Base-by-base conservation (phyloP, 2,888 invertebrate species). In the Volucella bombylans region DNA sequence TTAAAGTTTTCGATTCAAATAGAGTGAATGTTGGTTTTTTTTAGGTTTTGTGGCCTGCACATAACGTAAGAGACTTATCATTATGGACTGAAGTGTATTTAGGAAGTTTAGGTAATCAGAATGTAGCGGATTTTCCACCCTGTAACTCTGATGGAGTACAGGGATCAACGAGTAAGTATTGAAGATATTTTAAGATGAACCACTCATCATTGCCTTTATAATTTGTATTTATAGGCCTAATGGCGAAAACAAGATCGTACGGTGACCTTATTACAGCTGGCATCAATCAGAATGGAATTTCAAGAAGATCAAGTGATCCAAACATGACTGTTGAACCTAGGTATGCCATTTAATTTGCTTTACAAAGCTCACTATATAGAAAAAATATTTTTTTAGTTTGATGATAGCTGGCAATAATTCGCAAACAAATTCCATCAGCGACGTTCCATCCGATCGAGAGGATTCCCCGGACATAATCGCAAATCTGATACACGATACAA, bases 61-160 rank as follows among this genome's bases (percentile, higher is more conserved):
- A 94, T 91, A 96, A 96, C 90, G 95, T 97, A 71, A 94, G 97
- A 74, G 95, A 96, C 89, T 93, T 98, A 90, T 93, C 93, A 74
- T 93, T 98, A 88, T 98, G 98, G 98, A 93, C 94, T 86, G 96
- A 96, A 87, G 94, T 98, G 86, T 98, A 97, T 93, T 93, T 96
- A 88, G 96, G 96, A 62, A 92, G 92, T 82, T 89, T 92, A 87
- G 92, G 91, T 43, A 92, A 92, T 87, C 92, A 93, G 87, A 92
- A 93, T 82, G 88, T 88, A 43, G 90, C 90, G 71, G 92, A 92
- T 87, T 90, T 91, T 87, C 90, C 91, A 18, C 89, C 90, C 52
- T 89, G 88, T 78, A 89, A 88, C 83, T 87, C 88, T 81, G 91
- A 90, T 47, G 88, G 88, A 55, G 88, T 89, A 87, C 87, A 86